These are phyloP conservation scores for Formica aserva DNA, from an alignment of 2,888 invertebrate species.

Conservation along the genomic window DNA sequence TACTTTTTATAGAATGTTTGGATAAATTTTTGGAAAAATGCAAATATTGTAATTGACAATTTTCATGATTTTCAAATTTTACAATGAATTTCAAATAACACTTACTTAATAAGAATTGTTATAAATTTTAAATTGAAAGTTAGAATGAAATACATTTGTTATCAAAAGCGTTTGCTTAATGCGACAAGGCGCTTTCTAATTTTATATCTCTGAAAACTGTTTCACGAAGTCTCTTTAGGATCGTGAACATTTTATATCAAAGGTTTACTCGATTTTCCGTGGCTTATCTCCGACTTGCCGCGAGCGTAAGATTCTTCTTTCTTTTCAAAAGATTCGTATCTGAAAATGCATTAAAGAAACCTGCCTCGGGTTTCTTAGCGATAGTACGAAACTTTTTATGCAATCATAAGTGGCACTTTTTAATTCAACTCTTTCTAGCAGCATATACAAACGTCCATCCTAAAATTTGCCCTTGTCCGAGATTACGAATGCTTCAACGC, in stretches of 20 bases:
- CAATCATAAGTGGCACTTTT: conserved; percentile 52
- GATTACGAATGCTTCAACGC: conserved; percentile 66
- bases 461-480: conserved; percentile 15
- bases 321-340: conserved; percentile 50
- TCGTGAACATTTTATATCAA: conserved; percentile 40
- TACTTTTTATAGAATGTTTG: background rate
- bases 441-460: background rate
- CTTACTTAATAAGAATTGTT: background rate
- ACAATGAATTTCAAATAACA: background rate
- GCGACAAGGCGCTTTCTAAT: conserved; percentile 24
- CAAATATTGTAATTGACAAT: background rate
- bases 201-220: conserved; percentile 31
- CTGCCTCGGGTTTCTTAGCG: conserved; percentile 22
- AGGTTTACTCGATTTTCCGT: conserved; percentile 43
- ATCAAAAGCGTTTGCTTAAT: conserved; percentile 36
- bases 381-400: conserved; percentile 34
- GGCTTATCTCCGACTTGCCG: conserved; percentile 45
- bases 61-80: background rate
- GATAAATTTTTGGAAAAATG: background rate
- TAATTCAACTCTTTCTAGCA: conserved; percentile 37
- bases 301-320: conserved; percentile 26
- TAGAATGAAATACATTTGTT: background rate
- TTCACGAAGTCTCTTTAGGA: conserved; percentile 23
- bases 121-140: background rate
- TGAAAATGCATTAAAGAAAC: conserved; percentile 46